Evolutionary conservation across 2,888 invertebrate species (phyloP), one percentile per base, ranked within the genome.

Genomic region (Rhagium mordax): DNA sequence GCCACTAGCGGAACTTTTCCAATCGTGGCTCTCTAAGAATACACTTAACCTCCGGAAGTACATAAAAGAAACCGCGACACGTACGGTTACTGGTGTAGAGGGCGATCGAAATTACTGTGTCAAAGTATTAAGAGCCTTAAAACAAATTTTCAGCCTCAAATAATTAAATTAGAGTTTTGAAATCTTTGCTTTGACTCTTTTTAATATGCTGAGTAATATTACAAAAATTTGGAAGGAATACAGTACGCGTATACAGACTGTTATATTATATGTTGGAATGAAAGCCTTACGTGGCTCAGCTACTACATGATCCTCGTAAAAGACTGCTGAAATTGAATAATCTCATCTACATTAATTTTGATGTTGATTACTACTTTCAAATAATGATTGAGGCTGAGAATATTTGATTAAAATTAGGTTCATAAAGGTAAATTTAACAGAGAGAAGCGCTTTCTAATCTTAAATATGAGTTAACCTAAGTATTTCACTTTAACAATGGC

Each of bases 401-500:
- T 29, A 16, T 59, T 33, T 41, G 33, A 59, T 59, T 59, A 59
- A 33, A 33, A 59, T 15, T 59, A 33, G 33, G 8, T 33, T 59
- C 33, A 33, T 59, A 41, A 13, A 33, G 33, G 33, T 59, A 18
- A 59, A 59, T 33, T 18, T 33, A 4, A 20, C 20, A 59, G 8
- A 33, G 33, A 59, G 20, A 4, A 33, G 41, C 20, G 33, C 18
- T 59, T 33, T 33, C 33, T 59, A 29, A 59, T 59, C 33, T 59
- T 33, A 24, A 59, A 59, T 59, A 18, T 48, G 47, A 61, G 33
- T 61, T 61, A 41, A 61, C 47, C 47, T 24, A 24, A n/a, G 61
- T 41, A 47, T 48, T 47, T 41, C n/a, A 41, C 61, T 21, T 21
- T 24, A 24, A 61, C 48, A 61, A 61, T 61, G 15, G 48, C 16